Evolutionary conservation across 2,888 invertebrate genomes (phyloP).

Genomic region (Trypoxylon attenuatum): DNA sequence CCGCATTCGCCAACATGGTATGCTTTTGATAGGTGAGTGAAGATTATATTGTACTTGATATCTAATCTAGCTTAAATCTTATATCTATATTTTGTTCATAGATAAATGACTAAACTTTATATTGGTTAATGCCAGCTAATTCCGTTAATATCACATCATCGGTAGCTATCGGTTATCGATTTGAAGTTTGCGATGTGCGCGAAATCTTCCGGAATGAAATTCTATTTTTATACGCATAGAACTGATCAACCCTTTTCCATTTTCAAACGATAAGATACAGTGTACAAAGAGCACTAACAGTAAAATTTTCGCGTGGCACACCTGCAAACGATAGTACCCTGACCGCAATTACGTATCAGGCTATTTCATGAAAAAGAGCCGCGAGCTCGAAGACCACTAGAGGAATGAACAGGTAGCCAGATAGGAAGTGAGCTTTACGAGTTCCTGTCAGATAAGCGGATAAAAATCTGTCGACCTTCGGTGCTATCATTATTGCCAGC

Average conservation of each 20-base stretch:
- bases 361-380: not conserved
- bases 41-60: not conserved
- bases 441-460: not conserved
- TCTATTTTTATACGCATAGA: not conserved
- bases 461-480: not conserved
- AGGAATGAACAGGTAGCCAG: not conserved
- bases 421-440: not conserved
- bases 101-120: too few relatives aligned
- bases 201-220: not conserved
- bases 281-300: too few relatives aligned
- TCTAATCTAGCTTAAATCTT: too few relatives aligned
- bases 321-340: not conserved
- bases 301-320: too few relatives aligned
- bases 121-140: too few relatives aligned
- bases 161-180: too few relatives aligned
- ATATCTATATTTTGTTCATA: too few relatives aligned
- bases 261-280: too few relatives aligned
- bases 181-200: too few relatives aligned
- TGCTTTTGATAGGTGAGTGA: constrained; percentile 37
- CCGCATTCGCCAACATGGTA: constrained; percentile 22
- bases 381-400: not conserved
- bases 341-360: constrained; percentile 16
- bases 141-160: too few relatives aligned
- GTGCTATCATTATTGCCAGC: not conserved
- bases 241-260: not conserved